Percentiles rank a stretch among this genome's conserved stretches.
These are phyloP conservation scores for Philhelius pedissequus DNA, from an alignment of 2,888 invertebrate species.

Conservation along the genomic window DNA sequence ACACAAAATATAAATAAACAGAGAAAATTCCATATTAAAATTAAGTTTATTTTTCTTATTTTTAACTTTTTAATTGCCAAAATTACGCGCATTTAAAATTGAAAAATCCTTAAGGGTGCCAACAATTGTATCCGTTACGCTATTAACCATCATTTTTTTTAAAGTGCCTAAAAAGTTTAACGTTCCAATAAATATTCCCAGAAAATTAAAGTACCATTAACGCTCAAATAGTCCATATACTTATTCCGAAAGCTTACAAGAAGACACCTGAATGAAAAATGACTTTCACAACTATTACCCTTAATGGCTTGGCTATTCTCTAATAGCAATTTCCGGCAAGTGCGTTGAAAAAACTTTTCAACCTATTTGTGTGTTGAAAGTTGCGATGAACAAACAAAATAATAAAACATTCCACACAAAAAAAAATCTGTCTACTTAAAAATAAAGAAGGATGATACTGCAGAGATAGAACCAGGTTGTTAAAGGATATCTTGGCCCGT, in stretches of 20 bases:
- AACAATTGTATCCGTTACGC: no score
- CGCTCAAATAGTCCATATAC: not conserved
- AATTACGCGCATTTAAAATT: no score
- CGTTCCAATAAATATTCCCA: not conserved
- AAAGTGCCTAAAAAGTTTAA: not conserved
- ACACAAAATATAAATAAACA: no score
- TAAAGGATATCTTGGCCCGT: conserved; percentile 14
- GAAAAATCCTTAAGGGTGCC: no score
- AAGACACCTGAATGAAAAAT: not conserved
- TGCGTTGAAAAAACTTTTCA: not conserved
- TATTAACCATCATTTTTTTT: not conserved
- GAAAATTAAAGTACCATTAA: not conserved
- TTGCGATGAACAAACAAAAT: conserved; percentile 15
- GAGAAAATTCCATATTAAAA: no score
- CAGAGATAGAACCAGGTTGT: not conserved
- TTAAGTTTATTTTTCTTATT: no score
- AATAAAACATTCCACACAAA: not conserved
- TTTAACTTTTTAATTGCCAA: no score
- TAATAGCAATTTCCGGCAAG: not conserved
- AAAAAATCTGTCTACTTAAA: not conserved
- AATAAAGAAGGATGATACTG: not conserved
- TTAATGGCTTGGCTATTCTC: not conserved
- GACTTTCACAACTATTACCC: not conserved
- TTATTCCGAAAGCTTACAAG: not conserved
- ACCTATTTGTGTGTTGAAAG: conserved; percentile 9